These are phyloP conservation scores for Porites evermanni DNA, from an alignment of 92 coral and sea anemone genomes.

Conservation along the genomic window DNA sequence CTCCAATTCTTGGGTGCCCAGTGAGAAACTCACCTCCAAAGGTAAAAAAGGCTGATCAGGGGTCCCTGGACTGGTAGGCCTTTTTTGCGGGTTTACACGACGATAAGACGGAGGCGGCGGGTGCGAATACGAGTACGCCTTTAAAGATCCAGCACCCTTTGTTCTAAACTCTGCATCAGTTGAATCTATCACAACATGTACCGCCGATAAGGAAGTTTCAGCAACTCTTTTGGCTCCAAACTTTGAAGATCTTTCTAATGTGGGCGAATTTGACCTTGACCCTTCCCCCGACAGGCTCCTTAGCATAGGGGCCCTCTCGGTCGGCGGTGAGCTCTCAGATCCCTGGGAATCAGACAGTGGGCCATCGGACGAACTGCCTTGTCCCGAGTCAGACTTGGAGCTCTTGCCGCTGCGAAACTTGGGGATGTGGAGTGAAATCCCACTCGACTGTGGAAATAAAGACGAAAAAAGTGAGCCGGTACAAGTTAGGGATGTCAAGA, in stretches of 20 bases:
- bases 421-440: constrained; percentile 73
- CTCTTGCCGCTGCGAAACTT: constrained; percentile 76
- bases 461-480: not conserved
- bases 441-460: constrained; percentile 38
- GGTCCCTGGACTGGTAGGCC: constrained; percentile 64
- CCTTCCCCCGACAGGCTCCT: constrained; percentile 39
- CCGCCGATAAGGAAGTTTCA: constrained; percentile 59
- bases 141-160: constrained; percentile 73
- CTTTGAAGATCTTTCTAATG: constrained; percentile 53
- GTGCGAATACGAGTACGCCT: constrained; percentile 96
- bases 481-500: too few relatives aligned
- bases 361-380: constrained; percentile 71
- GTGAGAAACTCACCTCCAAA: constrained; percentile 54
- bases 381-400: constrained; percentile 74
- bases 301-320: constrained; percentile 53
- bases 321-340: constrained; percentile 65
- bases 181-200: constrained; percentile 44
- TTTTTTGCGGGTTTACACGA: constrained; percentile 65
- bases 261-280: constrained; percentile 71
- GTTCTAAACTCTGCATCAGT: constrained; percentile 63
- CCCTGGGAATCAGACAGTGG: constrained; percentile 61
- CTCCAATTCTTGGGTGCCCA: constrained; percentile 55
- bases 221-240: constrained; percentile 47
- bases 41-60: constrained; percentile 50
- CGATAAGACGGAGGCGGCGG: constrained; percentile 99